These are phyloP conservation scores for Antrozous pallidus DNA, from an alignment of 2,797 vertebrate species.

Conservation along the genomic window DNA sequence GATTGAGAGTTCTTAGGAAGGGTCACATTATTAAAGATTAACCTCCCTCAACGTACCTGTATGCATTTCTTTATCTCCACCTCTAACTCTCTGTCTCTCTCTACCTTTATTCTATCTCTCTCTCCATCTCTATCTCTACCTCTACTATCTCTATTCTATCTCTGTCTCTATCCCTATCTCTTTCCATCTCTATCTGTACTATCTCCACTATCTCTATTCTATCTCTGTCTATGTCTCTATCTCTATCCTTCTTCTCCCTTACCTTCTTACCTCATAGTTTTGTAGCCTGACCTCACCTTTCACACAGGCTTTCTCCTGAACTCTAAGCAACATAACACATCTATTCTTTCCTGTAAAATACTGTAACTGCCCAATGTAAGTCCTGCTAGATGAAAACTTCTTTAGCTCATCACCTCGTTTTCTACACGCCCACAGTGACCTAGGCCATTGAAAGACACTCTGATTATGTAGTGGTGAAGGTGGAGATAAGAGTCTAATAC, in stretches of 20 bases:
- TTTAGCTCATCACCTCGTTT: not conserved
- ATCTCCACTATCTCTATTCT: too few relatives aligned
- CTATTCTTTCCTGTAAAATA: conserved; percentile 5
- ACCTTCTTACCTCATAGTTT: not conserved
- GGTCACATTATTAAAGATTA: not conserved
- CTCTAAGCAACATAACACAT: not conserved
- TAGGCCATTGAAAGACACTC: not conserved
- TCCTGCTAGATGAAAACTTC: not conserved
- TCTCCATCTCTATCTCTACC: not conserved
- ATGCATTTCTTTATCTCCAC: not conserved
- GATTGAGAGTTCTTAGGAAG: not conserved
- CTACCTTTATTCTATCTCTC: too few relatives aligned
- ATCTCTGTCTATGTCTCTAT: not conserved
- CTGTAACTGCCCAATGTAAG: not conserved
- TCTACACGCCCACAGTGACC: not conserved
- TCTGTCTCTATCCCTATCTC: not conserved
- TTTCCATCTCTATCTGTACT: not conserved
- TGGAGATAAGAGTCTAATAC: not conserved
- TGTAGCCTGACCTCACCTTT: not conserved
- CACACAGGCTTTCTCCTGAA: not conserved
- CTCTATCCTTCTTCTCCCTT: not conserved
- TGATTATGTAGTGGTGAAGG: not conserved
- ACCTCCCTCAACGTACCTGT: not conserved
- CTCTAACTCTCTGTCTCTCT: not conserved
- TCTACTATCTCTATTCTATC: not conserved